A percentile compares a stretch with the other conserved stretches of the same genome.
phyloP scores from a whole-genome alignment of 1,140 invertebrate genomes.

The Probaryconus sp. region DNA sequence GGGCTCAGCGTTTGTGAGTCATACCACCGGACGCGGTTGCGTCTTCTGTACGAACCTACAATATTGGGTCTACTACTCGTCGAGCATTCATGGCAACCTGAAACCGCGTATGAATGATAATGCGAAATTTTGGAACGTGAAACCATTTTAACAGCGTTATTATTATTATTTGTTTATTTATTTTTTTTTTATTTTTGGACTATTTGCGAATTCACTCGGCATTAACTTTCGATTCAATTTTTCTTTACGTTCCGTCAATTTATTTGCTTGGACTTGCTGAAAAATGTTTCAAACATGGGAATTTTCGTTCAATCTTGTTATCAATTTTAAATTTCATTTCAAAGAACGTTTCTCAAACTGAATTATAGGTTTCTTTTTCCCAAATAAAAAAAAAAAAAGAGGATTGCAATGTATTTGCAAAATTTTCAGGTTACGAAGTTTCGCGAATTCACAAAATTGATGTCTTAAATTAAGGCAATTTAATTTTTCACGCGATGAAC shows the following conservation, averaged over 20 bases:
- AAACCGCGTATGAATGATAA: slow-evolving; percentile 54
- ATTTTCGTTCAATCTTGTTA: no score
- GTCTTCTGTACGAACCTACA: slow-evolving; percentile 23
- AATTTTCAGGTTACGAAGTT: no score
- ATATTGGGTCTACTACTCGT: slow-evolving; percentile 31
- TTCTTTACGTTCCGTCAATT: slow-evolving; percentile 23
- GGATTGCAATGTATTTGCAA: no score
- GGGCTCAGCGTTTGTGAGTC: slow-evolving; percentile 43
- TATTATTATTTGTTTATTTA: neutral
- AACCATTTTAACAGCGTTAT: slow-evolving; percentile 41
- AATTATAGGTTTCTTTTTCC: no score
- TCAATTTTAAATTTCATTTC: neutral
- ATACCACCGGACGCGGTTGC: slow-evolving; percentile 42
- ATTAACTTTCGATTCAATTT: slow-evolving; percentile 52
- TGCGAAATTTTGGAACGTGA: slow-evolving; percentile 53
- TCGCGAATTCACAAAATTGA: no score
- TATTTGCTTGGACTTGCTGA: no score
- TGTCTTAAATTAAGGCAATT: neutral
- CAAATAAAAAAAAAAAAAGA: no score
- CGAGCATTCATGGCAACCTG: slow-evolving; percentile 36
- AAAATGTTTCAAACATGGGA: no score
- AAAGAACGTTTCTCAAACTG: neutral
- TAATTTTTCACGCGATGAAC: no score
- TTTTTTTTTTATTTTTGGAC: slow-evolving; percentile 28
- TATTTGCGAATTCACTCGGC: slow-evolving; percentile 15